Conservation (phyloP, 2,888 invertebrate species). For the Melanotus villosus region DNA sequence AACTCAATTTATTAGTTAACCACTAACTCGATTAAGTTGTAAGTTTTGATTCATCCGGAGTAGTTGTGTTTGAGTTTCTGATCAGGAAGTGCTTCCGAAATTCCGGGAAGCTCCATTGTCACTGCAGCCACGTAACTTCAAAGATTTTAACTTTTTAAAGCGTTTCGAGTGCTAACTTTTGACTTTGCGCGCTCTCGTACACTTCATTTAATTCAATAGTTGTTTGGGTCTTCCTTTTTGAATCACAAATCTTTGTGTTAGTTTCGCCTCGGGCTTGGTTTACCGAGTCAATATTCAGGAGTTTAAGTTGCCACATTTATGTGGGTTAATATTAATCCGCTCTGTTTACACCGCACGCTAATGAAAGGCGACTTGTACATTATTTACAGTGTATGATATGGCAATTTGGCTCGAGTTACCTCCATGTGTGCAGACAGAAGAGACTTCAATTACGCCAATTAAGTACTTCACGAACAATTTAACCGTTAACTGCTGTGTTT, state of each 20-base stretch:
- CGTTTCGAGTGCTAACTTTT: slow-evolving; percentile 30
- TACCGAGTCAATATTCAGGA: neutral
- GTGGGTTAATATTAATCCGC: slow-evolving; percentile 27
- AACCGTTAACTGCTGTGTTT: slow-evolving; percentile 19
- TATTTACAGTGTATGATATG: slow-evolving; percentile 35
- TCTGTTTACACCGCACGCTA: slow-evolving; percentile 27
- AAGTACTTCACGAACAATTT: slow-evolving; percentile 14
- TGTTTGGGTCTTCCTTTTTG: slow-evolving; percentile 3
- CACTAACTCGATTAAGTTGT: slow-evolving; percentile 28
- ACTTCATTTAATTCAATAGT: slow-evolving; percentile 26
- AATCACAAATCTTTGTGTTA: slow-evolving; percentile 11
- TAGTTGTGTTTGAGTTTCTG: slow-evolving; percentile 38
- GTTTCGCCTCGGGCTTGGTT: neutral
- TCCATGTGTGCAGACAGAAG: slow-evolving; percentile 23
- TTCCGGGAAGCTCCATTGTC: slow-evolving; percentile 29
- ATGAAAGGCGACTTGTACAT: slow-evolving; percentile 38
- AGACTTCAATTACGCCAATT: slow-evolving; percentile 32
- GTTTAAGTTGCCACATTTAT: neutral
- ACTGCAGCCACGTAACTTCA: slow-evolving; percentile 38
- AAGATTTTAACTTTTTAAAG: slow-evolving; percentile 30
- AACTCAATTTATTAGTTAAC: slow-evolving; percentile 30
- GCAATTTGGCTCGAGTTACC: slow-evolving; percentile 31
- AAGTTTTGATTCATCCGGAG: slow-evolving; percentile 38
- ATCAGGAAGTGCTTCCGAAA: slow-evolving; percentile 16
- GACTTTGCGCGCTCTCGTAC: slow-evolving; percentile 21